Percentiles rank a stretch among this genome's conserved stretches.
phyloP scores from a whole-genome alignment of 2,113 vertebrate genomes.

The Nycticorax nycticorax region DNA sequence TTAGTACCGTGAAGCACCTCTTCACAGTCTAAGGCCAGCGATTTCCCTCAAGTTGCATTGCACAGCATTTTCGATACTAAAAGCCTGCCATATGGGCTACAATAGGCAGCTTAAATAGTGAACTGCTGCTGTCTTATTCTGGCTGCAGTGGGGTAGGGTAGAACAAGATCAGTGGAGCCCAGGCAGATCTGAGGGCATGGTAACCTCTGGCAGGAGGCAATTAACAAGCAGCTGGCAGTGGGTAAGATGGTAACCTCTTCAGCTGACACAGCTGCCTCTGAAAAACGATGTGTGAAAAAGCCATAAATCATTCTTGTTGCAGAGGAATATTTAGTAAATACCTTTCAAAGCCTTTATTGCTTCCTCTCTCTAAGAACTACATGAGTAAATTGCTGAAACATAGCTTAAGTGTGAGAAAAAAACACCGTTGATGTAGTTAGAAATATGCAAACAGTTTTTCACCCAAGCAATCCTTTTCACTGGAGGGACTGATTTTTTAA shows the following conservation, averaged over 20 bases:
- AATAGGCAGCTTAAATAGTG: not conserved
- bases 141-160: not conserved
- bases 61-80: not conserved
- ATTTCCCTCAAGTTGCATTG: not conserved
- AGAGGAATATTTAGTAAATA: slow-evolving; percentile 12
- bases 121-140: not conserved
- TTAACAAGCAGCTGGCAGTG: not conserved
- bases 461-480: not conserved
- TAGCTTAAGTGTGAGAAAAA: not conserved
- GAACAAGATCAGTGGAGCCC: not conserved
- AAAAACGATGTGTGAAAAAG: not conserved
- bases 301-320: not conserved
- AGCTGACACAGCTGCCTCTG: not conserved
- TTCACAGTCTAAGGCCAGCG: not conserved
- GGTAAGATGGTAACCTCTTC: not conserved
- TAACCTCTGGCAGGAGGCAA: not conserved
- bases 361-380: not conserved
- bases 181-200: not conserved
- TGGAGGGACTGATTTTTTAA: not conserved
- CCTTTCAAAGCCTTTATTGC: not conserved
- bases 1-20: not conserved
- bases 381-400: not conserved
- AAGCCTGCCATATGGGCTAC: not conserved
- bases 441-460: not conserved
- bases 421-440: not conserved